Evolutionary conservation across 2,888 invertebrate species (phyloP).

Genomic region (Conomelus anceps): DNA sequence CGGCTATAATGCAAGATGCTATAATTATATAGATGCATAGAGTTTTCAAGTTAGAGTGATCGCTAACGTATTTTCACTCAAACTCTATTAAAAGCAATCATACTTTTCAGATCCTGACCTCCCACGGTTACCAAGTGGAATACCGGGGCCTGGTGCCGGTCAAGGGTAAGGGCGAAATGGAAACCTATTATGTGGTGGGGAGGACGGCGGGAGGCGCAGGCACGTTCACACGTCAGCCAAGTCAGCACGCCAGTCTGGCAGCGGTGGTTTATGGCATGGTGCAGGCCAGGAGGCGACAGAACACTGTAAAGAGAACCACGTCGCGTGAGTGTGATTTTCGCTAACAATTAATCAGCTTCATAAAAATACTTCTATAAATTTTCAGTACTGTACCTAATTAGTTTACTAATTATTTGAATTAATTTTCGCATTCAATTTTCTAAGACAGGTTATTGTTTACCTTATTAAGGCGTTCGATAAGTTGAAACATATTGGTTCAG

Average conservation of each 20-base stretch:
- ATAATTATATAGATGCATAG: no score
- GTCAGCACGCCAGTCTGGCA: constrained; percentile 70
- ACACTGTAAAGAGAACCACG: constrained; percentile 35
- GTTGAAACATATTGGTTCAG: no score
- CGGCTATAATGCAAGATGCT: no score
- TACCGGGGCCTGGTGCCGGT: constrained; percentile 81
- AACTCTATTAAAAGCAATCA: constrained; percentile 13
- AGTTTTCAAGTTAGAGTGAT: no score
- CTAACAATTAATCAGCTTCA: not conserved
- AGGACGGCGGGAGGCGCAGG: constrained; percentile 52
- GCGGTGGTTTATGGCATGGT: constrained; percentile 86
- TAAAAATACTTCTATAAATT: no score
- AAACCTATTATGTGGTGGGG: constrained; percentile 83
- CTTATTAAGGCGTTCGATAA: no score
- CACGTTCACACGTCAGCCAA: constrained; percentile 57
- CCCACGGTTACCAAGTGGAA: constrained; percentile 64
- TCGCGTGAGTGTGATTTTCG: constrained; percentile 30
- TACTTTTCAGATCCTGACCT: constrained; percentile 59
- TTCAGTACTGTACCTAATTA: no score
- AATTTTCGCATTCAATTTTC: no score
- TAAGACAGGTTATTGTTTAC: no score
- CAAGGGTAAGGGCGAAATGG: constrained; percentile 93
- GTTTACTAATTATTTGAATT: no score
- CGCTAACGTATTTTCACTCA: no score
- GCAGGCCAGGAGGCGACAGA: constrained; percentile 67